Base-by-base conservation (phyloP, 2,888 invertebrate genomes). In the Drosophila limbata region DNA sequence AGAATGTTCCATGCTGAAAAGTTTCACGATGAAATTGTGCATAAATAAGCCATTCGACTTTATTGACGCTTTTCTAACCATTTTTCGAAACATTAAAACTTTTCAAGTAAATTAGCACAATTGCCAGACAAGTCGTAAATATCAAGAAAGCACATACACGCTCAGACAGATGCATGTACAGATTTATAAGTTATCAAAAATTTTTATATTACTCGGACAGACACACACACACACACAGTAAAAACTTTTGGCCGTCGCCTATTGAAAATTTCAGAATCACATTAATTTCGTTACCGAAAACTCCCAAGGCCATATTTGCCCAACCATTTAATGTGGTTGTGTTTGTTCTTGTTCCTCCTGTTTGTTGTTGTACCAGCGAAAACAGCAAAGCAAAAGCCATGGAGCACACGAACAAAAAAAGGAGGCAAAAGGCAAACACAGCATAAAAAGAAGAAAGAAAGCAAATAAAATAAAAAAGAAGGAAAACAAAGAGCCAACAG, bases 231-330 rank as follows among this genome's bases (percentile, higher is more conserved):
- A 53, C 52, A 61, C 31, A 55, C 28, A 48, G 35, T 48, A 60
- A 65, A 68, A 84, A 69, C 45, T 81, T 81, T 83, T 51, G 37
- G 53, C 44, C 60, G 40, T 55, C 50, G 73, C 42, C 69, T 61
- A 77, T 84, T 81, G 80, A 81, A 73, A 81, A 61, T 77, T 82
- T 85, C 65, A 69, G 65, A 83, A 77, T 80, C 70, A 73, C 81
- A 82, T 82, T 82, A 85, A 85, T 83, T 83, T 61, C 70, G 67
- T 83, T 76, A 74, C 70, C 70, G 53, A 73, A 72, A 82, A 79
- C 72, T 73, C 62, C 72, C 86, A 81, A 81, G 81, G 81, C 84
- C 84, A 80, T 63, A 60, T 70, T 73, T 69, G 31, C 44, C 37
- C 59, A 25, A 45, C 63, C 57, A 66, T 68, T 69, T 83, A 68